Evolutionary conservation across 2,888 invertebrate genomes (phyloP).

Genomic region (Heliconius charithonia): DNA sequence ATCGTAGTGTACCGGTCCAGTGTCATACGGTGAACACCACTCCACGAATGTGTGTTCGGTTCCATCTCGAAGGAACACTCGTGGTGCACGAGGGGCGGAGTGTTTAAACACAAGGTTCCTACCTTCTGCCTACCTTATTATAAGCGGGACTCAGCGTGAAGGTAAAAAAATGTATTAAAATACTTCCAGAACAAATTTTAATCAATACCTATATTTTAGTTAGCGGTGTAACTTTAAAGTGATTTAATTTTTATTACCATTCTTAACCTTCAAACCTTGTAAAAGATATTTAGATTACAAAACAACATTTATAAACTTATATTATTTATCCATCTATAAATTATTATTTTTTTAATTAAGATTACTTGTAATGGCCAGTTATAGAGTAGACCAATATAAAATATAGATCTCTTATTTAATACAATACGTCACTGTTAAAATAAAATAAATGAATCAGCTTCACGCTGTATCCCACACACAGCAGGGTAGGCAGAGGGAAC

Average conservation of each 20-base stretch:
- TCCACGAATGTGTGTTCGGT: neutral
- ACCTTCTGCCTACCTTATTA: too few species aligned
- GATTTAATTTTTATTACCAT: neutral
- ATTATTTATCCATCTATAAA: neutral
- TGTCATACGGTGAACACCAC: neutral
- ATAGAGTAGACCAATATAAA: neutral
- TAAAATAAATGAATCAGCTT: too few species aligned
- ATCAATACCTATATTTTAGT: too few species aligned
- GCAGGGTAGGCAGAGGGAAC: too few species aligned
- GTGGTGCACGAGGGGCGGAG: too few species aligned
- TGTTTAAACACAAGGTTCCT: neutral
- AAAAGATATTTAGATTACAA: neutral
- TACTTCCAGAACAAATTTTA: too few species aligned
- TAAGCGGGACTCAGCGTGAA: too few species aligned
- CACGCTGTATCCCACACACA: too few species aligned
- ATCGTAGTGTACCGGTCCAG: neutral
- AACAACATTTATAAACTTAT: neutral
- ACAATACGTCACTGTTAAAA: neutral
- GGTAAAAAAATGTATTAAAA: too few species aligned
- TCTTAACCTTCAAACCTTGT: neutral
- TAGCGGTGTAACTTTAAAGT: too few species aligned
- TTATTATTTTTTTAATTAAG: neutral
- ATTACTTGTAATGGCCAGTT: conserved; percentile 1
- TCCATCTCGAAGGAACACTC: neutral
- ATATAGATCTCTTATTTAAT: neutral